A percentile compares a stretch with the other conserved stretches of the same genome.
Evolutionary conservation across 2,888 invertebrate genomes (phyloP).

Genomic region (Rutpela maculata): DNA sequence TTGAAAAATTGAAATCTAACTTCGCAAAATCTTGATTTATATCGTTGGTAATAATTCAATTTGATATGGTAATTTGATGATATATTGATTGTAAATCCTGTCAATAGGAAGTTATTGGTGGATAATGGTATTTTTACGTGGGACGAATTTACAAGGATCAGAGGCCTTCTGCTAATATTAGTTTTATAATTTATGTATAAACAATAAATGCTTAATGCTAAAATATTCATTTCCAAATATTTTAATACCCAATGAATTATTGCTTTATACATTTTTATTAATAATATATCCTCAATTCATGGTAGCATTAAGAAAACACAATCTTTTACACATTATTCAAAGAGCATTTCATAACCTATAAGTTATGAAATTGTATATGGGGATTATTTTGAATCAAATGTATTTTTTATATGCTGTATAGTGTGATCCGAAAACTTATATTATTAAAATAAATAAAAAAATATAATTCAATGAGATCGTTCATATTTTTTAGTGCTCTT

Average conservation of each 20-base stretch:
- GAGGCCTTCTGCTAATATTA: conserved; percentile 36
- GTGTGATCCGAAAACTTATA: too few species aligned
- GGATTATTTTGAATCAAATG: too few species aligned
- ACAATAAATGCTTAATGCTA: conserved; percentile 19
- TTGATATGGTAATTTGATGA: conserved; percentile 22
- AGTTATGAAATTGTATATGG: too few species aligned
- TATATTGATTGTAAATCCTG: conserved; percentile 26
- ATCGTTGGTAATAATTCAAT: conserved; percentile 1
- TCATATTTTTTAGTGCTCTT: too few species aligned
- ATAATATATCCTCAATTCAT: too few species aligned
- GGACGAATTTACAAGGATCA: conserved; percentile 35
- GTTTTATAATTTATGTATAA: conserved; percentile 31
- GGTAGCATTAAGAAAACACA: too few species aligned
- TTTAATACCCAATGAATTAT: conserved; percentile 3
- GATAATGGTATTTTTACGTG: conserved; percentile 33
- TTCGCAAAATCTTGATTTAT: background rate
- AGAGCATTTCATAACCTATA: too few species aligned
- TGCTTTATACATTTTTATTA: conserved; percentile 4
- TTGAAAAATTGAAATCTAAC: background rate
- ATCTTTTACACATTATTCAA: too few species aligned
- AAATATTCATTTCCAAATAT: conserved; percentile 23
- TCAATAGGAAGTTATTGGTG: conserved; percentile 19
- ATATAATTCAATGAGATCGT: too few species aligned
- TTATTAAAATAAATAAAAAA: too few species aligned
- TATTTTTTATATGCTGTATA: too few species aligned